Conservation (phyloP, 2,113 vertebrate genomes). For the Morone saxatilis region DNA sequence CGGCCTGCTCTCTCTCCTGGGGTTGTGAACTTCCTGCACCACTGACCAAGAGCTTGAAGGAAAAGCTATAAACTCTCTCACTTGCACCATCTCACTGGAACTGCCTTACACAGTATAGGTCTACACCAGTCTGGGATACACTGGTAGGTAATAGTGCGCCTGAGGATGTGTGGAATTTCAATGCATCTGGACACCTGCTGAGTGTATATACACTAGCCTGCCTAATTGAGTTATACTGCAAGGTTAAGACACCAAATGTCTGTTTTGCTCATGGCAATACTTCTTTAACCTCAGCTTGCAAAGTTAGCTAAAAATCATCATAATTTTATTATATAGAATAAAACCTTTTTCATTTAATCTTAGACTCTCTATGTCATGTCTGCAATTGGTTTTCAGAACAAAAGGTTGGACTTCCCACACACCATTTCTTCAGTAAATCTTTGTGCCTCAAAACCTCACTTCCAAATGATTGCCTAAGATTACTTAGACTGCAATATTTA, state of each 20-base stretch:
- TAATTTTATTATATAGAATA: slow-evolving; percentile 15
- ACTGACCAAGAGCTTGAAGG: slow-evolving; percentile 28
- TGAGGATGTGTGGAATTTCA: background rate
- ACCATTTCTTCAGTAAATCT: slow-evolving; percentile 21
- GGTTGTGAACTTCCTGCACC: slow-evolving; percentile 72
- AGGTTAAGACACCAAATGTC: background rate
- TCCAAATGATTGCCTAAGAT: slow-evolving; percentile 36
- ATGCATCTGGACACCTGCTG: slow-evolving; percentile 12
- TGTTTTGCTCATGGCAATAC: background rate
- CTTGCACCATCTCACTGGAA: slow-evolving; percentile 14
- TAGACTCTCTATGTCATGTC: background rate
- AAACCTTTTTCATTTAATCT: background rate
- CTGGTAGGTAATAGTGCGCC: slow-evolving; percentile 3
- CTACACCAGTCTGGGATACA: background rate
- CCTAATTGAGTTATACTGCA: slow-evolving; percentile 15
- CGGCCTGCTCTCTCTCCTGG: slow-evolving; percentile 51
- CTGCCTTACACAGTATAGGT: background rate
- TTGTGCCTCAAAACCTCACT: slow-evolving; percentile 39
- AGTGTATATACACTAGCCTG: background rate
- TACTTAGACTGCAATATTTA: slow-evolving; percentile 30
- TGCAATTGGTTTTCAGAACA: slow-evolving; percentile 17
- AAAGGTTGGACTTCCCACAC: slow-evolving; percentile 11
- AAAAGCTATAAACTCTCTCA: slow-evolving; percentile 34
- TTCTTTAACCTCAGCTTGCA: background rate
- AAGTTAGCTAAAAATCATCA: slow-evolving; percentile 4